These are phyloP conservation scores for Listrodromus nycthemerus DNA, from an alignment of 2,888 invertebrate species.

Conservation along the genomic window DNA sequence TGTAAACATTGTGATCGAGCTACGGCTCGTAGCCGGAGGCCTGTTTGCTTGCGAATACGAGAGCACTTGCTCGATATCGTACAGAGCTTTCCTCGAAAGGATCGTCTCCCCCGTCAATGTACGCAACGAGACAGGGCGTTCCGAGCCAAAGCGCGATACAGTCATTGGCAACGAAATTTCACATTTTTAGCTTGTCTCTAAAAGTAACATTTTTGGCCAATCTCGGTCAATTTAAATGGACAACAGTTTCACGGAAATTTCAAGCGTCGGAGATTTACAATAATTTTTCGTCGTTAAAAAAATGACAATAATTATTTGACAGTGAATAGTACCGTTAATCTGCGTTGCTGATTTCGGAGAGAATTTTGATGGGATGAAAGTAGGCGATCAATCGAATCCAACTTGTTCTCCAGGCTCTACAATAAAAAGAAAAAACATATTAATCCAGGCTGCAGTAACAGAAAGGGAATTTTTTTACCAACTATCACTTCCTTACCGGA, in stretches of 20 bases:
- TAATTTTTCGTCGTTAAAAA: background rate
- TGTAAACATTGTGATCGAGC: constrained; percentile 77
- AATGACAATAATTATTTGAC: background rate
- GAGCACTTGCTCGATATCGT: constrained; percentile 61
- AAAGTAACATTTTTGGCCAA: background rate
- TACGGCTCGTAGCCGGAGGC: constrained; percentile 71
- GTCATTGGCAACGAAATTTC: background rate
- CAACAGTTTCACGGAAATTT: background rate
- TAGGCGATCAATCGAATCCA: background rate
- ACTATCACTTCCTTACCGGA: too few relatives aligned
- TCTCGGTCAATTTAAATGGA: background rate
- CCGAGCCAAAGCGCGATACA: background rate
- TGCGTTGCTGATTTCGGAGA: background rate
- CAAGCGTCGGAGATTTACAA: background rate
- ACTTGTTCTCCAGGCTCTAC: background rate
- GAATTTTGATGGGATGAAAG: background rate
- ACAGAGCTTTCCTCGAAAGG: constrained; percentile 55
- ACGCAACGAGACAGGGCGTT: background rate
- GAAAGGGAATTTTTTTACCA: background rate
- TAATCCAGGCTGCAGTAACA: too few relatives aligned
- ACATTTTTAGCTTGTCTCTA: background rate
- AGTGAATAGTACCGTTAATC: background rate
- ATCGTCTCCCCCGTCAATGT: constrained; percentile 41
- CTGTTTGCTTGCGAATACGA: constrained; percentile 76
- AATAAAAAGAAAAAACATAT: background rate